Conservation (phyloP, 1,140 invertebrate genomes). For the Eumeta japonica region DNA sequence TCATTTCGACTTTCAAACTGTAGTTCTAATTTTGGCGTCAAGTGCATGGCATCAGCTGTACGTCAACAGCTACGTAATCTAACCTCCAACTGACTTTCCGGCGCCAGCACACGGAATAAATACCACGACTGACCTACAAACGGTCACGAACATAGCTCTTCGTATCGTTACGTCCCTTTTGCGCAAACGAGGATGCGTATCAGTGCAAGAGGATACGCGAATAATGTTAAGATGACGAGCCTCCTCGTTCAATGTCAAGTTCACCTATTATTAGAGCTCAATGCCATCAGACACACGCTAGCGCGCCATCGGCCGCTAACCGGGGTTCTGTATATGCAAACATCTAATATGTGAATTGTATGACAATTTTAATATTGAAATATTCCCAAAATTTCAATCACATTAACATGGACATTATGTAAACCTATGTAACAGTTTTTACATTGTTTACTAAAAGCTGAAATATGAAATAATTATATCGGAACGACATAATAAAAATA, state of each 20-base stretch:
- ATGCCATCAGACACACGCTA: constrained; percentile 50
- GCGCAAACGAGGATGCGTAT: constrained; percentile 19
- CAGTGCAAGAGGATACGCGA: constrained; percentile 33
- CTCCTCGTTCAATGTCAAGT: constrained; percentile 55
- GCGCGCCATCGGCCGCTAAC: constrained; percentile 26
- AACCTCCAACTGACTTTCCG: constrained; percentile 56
- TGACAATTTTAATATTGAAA: too few species aligned
- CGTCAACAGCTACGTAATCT: constrained; percentile 43
- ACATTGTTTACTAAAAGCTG: too few species aligned
- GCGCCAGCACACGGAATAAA: constrained; percentile 54
- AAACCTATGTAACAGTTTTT: too few species aligned
- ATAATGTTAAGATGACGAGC: constrained; percentile 49
- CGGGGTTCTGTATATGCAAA: too few species aligned
- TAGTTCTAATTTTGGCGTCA: too few species aligned
- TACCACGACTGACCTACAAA: constrained; percentile 55
- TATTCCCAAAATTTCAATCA: too few species aligned
- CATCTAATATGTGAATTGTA: too few species aligned
- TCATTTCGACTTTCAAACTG: too few species aligned
- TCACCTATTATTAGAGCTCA: constrained; percentile 57
- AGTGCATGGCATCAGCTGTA: too few species aligned
- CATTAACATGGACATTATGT: too few species aligned
- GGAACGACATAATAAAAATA: too few species aligned
- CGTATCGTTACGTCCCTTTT: constrained; percentile 34
- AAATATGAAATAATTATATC: too few species aligned
- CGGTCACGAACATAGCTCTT: constrained; percentile 39